These are phyloP conservation scores for Coelinius sp. DNA, from an alignment of 2,888 invertebrate genomes.

Conservation along the genomic window DNA sequence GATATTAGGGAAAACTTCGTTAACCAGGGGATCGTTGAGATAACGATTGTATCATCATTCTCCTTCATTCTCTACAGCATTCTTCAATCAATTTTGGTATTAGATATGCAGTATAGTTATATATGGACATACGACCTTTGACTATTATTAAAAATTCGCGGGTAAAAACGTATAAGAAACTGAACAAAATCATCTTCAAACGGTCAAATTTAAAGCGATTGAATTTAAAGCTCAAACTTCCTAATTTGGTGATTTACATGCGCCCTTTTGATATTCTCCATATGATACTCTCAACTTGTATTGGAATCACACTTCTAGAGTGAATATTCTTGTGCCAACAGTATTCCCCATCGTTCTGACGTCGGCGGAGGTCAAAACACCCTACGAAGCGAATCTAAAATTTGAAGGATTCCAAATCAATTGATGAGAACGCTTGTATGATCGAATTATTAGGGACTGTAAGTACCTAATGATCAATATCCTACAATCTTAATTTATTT, in stretches of 20 bases:
- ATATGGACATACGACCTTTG: too few species aligned
- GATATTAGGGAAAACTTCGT: constrained; percentile 39
- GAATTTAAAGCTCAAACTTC: neutral
- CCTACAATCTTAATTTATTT: too few species aligned
- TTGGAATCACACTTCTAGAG: neutral
- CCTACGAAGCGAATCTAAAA: neutral
- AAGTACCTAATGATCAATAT: too few species aligned
- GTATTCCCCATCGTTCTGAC: neutral
- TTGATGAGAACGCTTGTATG: too few species aligned
- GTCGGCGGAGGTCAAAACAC: neutral
- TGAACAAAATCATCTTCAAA: too few species aligned
- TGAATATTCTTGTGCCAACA: neutral
- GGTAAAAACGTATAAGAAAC: too few species aligned
- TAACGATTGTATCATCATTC: constrained; percentile 35
- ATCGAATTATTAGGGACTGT: too few species aligned
- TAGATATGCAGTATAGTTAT: too few species aligned
- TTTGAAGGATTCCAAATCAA: too few species aligned
- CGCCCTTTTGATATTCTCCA: neutral
- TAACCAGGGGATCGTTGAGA: constrained; percentile 27
- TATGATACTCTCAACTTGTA: neutral
- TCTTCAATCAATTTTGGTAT: neutral
- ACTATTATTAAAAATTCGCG: too few species aligned
- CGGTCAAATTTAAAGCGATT: too few species aligned
- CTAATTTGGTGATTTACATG: neutral
- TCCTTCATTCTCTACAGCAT: neutral